These are phyloP conservation scores for Baryphthengus martii DNA, from an alignment of 2,113 vertebrate species.

Conservation along the genomic window DNA sequence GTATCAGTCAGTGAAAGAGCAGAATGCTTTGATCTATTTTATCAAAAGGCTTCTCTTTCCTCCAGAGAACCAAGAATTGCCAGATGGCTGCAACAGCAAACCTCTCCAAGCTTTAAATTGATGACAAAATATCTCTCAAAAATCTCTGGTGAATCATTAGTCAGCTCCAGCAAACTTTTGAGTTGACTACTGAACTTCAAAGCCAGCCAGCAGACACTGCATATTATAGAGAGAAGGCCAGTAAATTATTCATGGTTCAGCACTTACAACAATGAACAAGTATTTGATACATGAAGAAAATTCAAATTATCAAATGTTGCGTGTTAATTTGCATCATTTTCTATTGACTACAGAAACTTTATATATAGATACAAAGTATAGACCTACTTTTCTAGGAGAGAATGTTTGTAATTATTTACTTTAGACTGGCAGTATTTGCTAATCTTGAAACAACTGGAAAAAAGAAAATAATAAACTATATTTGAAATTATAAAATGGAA, in stretches of 20 bases:
- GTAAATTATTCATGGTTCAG: slow-evolving; percentile 17
- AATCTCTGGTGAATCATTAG: slow-evolving; percentile 55
- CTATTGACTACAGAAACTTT: neutral
- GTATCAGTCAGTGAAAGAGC: slow-evolving; percentile 14
- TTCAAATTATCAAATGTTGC: neutral
- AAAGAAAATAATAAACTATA: neutral
- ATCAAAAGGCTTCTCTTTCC: slow-evolving; percentile 53
- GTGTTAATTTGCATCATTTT: neutral
- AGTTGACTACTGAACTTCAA: slow-evolving; percentile 38
- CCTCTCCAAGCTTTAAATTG: slow-evolving; percentile 13
- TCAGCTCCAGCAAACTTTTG: slow-evolving; percentile 21
- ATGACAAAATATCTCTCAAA: slow-evolving; percentile 18
- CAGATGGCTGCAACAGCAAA: slow-evolving; percentile 38
- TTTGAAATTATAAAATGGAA: neutral
- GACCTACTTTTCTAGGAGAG: neutral
- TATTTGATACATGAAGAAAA: neutral
- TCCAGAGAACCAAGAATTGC: slow-evolving; percentile 50
- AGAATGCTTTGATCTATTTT: slow-evolving; percentile 47
- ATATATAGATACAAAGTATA: neutral
- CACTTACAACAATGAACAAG: neutral
- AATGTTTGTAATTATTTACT: neutral
- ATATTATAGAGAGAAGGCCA: neutral
- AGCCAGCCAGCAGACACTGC: slow-evolving; percentile 2
- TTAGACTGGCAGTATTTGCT: neutral
- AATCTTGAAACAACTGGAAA: neutral